Evolutionary conservation across 2,113 vertebrate genomes (phyloP).

Genomic region (Pardalotus punctatus): DNA sequence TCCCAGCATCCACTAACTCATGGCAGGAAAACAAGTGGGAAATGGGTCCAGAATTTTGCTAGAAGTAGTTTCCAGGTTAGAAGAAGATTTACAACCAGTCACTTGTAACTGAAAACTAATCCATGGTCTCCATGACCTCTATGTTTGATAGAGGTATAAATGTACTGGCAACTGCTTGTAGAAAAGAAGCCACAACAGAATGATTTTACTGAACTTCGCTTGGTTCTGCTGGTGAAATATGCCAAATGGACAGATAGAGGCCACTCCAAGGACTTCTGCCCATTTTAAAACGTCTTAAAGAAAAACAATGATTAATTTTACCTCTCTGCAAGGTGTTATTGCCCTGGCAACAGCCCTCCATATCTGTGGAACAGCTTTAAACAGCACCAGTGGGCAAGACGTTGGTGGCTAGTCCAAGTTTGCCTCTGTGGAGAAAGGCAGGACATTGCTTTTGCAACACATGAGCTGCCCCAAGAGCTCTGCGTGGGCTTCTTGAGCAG

Average conservation of each 20-base stretch:
- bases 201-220: neutral
- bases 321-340: neutral
- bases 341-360: neutral
- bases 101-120: neutral
- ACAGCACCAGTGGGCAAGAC: accelerated
- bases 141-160: neutral
- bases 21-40: neutral
- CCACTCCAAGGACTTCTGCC: neutral
- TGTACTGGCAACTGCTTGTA: neutral
- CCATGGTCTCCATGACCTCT: neutral
- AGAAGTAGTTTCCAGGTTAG: neutral
- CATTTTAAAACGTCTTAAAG: neutral
- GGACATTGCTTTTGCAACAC: neutral
- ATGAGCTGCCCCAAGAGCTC: neutral
- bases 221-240: neutral
- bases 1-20: too few relatives aligned
- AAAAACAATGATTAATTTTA: neutral
- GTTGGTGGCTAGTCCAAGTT: neutral
- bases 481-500: neutral
- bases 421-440: neutral
- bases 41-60: neutral
- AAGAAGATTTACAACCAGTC: neutral
- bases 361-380: neutral
- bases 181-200: neutral
- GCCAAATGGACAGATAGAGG: neutral